Conservation (phyloP, 2,888 invertebrate genomes). For the Adela reaumurella region DNA sequence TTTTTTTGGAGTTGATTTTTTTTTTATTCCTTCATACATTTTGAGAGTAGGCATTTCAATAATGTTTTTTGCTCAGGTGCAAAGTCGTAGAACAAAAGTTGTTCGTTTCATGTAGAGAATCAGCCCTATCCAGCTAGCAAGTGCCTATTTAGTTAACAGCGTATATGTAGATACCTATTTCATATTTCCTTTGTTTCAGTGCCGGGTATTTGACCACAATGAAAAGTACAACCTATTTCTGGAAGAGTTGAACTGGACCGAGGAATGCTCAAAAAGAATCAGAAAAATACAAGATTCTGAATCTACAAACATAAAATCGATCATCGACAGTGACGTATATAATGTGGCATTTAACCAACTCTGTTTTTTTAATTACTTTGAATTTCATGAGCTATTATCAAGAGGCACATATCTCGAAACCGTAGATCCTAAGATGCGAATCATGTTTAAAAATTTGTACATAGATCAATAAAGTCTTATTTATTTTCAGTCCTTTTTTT, state of each 20-base stretch:
- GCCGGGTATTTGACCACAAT: constrained; percentile 62
- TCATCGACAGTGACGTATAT: constrained; percentile 15
- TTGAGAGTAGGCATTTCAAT: too few species aligned
- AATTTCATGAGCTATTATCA: constrained; percentile 17
- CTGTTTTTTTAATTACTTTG: constrained; percentile 21
- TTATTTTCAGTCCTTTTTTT: too few species aligned
- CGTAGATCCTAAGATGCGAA: constrained; percentile 25
- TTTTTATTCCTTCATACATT: too few species aligned
- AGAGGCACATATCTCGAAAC: too few species aligned
- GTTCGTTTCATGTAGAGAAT: too few species aligned
- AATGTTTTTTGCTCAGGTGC: too few species aligned
- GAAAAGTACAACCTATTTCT: constrained; percentile 60
- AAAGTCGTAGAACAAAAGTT: too few species aligned
- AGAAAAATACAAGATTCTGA: constrained; percentile 1
- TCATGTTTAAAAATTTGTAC: too few species aligned
- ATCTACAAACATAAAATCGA: constrained; percentile 8
- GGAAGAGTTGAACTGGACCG: constrained; percentile 47
- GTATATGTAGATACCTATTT: neutral
- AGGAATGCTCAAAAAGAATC: constrained; percentile 21
- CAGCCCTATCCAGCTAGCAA: too few species aligned
- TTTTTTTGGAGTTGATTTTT: too few species aligned
- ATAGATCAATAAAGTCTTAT: too few species aligned
- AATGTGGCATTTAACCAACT: constrained; percentile 18
- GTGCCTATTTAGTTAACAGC: too few species aligned
- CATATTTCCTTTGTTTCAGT: constrained; percentile 25